Base-by-base conservation (phyloP, 1,140 invertebrate genomes). In the Euborellia annulipes region DNA sequence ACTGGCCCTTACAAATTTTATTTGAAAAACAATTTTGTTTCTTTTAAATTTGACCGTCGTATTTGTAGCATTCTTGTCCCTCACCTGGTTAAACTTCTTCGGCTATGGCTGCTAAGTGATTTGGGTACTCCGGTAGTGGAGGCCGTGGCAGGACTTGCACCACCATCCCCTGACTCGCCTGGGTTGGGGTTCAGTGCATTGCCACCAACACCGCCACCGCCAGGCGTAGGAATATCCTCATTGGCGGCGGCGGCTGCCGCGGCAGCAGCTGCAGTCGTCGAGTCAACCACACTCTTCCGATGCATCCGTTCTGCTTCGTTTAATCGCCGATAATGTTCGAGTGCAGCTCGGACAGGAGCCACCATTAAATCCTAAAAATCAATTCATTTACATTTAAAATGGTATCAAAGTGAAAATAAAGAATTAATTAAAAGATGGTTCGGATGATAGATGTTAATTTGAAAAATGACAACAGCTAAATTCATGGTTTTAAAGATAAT, bases 191-290 rank as follows among this genome's bases (percentile, higher is more conserved):
- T 82, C 0, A 82, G 67, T 1, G 80, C 74, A 55, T 78, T 79
- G 54, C 83, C 81, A 40, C 82, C 70, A 53, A 81, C 79, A 1
- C 82, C 81, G 59, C 83, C 80, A n/a, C 78, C 83, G 7, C 76
- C 78, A 2, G 76, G 78, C 53, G 76, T 76, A 49, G 79, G 57
- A 39, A 58, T 76, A 1, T 76, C 76, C 50, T 70, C 76, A 48
- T 76, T 74, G 11, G 50, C 36, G 16, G 21, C 41, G 49, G 23
- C n/a, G 18, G 45, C 41, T 41, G 38, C 51, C 49, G 14, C 49
- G 46, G 17, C 22, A 19, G 34, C 49, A 16, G 20, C 41, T 23
- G 2, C 60, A 57, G 3, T 64, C 59, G 1, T 60, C 62, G 7
- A 65, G 4, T 71, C 69, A 1, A 73, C 67, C 2, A 74, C 64